phyloP scores from a whole-genome alignment of 2,888 invertebrate species.

The Caenorhabditis sulstoni region DNA sequence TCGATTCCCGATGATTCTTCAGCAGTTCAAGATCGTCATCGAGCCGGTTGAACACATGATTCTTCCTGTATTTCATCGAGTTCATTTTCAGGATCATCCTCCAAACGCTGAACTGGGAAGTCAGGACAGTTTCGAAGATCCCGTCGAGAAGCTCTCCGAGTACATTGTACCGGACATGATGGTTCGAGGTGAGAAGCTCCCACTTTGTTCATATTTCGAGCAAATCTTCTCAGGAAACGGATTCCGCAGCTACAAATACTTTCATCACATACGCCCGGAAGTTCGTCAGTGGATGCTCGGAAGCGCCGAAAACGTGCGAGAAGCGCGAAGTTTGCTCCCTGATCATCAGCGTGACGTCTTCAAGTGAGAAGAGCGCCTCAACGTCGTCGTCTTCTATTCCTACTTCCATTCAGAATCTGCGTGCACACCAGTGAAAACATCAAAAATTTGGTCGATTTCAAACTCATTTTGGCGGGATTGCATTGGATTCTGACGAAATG shows the following conservation, averaged over 20 bases:
- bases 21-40: constrained; percentile 36
- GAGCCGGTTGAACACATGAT: constrained; percentile 19
- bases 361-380: constrained; percentile 12
- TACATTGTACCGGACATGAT: constrained; percentile 16
- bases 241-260: constrained; percentile 44
- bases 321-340: constrained; percentile 21
- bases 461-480: not conserved
- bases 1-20: constrained; percentile 24
- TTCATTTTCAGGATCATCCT: constrained; percentile 8
- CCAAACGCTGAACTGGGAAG: constrained; percentile 18
- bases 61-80: not conserved
- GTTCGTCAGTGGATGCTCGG: constrained; percentile 49
- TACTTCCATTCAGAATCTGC: constrained; percentile 15
- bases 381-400: not conserved
- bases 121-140: constrained; percentile 16
- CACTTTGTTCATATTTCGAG: too few relatives aligned
- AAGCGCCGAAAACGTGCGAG: constrained; percentile 33
- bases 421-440: constrained; percentile 8
- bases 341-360: constrained; percentile 21
- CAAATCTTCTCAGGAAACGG: constrained; percentile 14
- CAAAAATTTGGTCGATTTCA: not conserved
- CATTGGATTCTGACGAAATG: not conserved
- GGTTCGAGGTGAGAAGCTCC: constrained; percentile 8
- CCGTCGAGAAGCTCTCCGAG: constrained; percentile 12
- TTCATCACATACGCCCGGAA: constrained; percentile 23